Percentiles rank a stretch among this genome's conserved stretches.
These are phyloP conservation scores for Caenorhabditis sp. DNA, from an alignment of 2,888 invertebrate species.

Conservation along the genomic window DNA sequence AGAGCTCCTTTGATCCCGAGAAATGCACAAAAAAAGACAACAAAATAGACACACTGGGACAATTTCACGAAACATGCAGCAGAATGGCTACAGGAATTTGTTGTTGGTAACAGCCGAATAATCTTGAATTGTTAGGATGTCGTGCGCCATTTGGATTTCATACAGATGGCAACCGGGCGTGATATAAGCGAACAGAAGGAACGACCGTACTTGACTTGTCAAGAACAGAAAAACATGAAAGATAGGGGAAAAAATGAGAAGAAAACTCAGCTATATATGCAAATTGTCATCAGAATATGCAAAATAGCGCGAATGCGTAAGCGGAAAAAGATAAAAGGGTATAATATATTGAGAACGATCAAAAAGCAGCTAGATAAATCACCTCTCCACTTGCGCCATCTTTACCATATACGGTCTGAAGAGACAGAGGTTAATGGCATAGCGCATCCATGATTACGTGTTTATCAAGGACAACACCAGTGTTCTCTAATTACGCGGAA, in stretches of 20 bases:
- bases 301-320: slow-evolving; percentile 38
- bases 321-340: slow-evolving; percentile 40
- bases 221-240: slow-evolving; percentile 10
- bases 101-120: slow-evolving; percentile 14
- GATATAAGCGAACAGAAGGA: slow-evolving; percentile 9
- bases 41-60: too few species aligned
- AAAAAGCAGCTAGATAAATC: slow-evolving; percentile 26
- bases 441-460: slow-evolving; percentile 26
- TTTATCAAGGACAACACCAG: slow-evolving; percentile 24
- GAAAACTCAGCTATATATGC: slow-evolving; percentile 23
- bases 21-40: too few species aligned
- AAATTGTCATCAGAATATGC: slow-evolving; percentile 45
- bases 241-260: background rate
- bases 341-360: slow-evolving; percentile 31
- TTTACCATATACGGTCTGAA: slow-evolving; percentile 2
- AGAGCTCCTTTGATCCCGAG: too few species aligned
- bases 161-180: slow-evolving; percentile 18
- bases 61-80: too few species aligned
- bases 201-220: too few species aligned
- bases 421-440: slow-evolving; percentile 14
- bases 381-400: background rate
- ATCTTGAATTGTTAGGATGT: slow-evolving; percentile 7
- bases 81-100: slow-evolving; percentile 11
- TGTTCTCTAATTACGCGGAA: slow-evolving; percentile 19
- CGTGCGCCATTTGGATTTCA: slow-evolving; percentile 2